Evolutionary conservation across 2,797 vertebrate species (phyloP).

Genomic region (Rhinichthys osculus): DNA sequence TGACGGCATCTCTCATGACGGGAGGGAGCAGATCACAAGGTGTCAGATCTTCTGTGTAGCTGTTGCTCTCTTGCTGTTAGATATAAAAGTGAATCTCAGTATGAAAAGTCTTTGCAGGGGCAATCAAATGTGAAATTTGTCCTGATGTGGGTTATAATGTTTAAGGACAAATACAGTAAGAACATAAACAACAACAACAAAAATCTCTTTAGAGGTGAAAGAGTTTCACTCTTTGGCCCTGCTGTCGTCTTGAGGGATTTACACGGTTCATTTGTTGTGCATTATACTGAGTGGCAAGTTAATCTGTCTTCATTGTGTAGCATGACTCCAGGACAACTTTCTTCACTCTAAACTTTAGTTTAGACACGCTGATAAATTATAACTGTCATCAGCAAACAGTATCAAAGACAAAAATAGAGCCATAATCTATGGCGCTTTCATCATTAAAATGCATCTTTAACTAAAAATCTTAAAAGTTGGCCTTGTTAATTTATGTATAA

Average conservation of each 20-base stretch:
- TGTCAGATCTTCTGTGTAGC: slow-evolving; percentile 27
- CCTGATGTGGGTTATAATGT: slow-evolving; percentile 15
- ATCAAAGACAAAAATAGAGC: slow-evolving; percentile 51
- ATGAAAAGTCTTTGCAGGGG: not conserved
- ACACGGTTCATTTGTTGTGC: slow-evolving; percentile 30
- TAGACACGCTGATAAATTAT: slow-evolving; percentile 54
- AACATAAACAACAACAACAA: not conserved
- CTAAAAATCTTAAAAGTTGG: slow-evolving; percentile 9
- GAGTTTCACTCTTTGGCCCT: slow-evolving; percentile 4
- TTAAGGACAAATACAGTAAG: not conserved
- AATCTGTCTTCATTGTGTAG: slow-evolving; percentile 38
- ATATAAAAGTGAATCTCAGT: slow-evolving; percentile 34
- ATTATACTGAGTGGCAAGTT: slow-evolving; percentile 43
- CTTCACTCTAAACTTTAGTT: slow-evolving; percentile 43
- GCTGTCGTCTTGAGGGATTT: slow-evolving; percentile 41
- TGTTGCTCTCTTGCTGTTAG: slow-evolving; percentile 8
- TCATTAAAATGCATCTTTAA: slow-evolving; percentile 22
- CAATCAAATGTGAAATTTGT: slow-evolving; percentile 20
- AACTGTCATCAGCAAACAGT: slow-evolving; percentile 57
- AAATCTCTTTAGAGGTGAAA: not conserved
- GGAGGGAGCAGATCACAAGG: slow-evolving; percentile 30
- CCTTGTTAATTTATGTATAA: not conserved
- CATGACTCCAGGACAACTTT: slow-evolving; percentile 42
- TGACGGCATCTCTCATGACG: slow-evolving; percentile 44
- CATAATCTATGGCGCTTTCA: slow-evolving; percentile 29